Evolutionary conservation across 1,140 invertebrate genomes (phyloP), one percentile per base, ranked within the genome.

Genomic region (Tetramorium simillimum): DNA sequence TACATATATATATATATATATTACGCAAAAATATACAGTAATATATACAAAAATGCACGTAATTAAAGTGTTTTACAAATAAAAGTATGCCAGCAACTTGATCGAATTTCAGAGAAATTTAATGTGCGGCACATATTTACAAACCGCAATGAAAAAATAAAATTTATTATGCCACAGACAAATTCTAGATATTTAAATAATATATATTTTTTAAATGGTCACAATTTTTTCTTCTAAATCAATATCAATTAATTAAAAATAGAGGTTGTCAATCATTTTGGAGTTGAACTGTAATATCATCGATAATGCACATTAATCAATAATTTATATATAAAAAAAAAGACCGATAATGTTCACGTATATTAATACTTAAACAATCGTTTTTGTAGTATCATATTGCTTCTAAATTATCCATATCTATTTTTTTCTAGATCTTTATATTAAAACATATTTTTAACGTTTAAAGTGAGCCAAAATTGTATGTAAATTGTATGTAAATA

Each of bases 21-120:
- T 46, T 33, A 37, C 18, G 16, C 33, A 46, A 46, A 56, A 73
- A 33, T 60, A 12, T 82, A 14, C 43, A 60, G 46, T 24, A 16
- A 40, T 24, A 16, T n/a, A 60, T n/a, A 37, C 33, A 4, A 16
- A 77, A 80, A 37, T 67, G 40, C 21, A 18, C 5, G 4, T 2
- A 40, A 81, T 60, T 70, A 46, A 73, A 58, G 18, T 16, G 16
- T 21, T 84, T 46, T n/a, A 21, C 14, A 84, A 84, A 84, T 82
- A 82, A 40, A 21, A 24, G 43, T 33, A 10, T 18, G 5, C 24
- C 1, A 16, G 56, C 16, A 14, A 40, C 18, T 69, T 67, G 67
- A 46, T 37, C 24, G 46, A 60, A 82, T 72, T 72, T 43, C 33
- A 37, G 33, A 53, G 18, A 37, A 46, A 73, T 16, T 72, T 16